Conservation (phyloP, 2,888 invertebrate genomes). For the Zaprionus obscuricornis region DNA sequence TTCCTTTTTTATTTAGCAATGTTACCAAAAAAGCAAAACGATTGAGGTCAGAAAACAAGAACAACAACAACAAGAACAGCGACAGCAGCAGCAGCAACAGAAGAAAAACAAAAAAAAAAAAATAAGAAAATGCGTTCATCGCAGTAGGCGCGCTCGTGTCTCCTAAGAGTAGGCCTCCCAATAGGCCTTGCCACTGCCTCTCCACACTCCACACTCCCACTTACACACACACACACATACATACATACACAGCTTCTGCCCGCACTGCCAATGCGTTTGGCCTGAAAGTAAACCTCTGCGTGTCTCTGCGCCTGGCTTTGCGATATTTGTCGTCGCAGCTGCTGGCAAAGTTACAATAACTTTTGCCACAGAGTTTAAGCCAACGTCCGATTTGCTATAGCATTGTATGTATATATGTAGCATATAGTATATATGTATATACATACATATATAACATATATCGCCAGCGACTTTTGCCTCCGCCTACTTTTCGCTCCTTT, state of each 20-base stretch:
- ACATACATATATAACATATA: no score
- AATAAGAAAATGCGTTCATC: constrained; percentile 59
- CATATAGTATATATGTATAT: no score
- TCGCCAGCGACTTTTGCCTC: no score
- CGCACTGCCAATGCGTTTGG: no score
- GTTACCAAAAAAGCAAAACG: constrained; percentile 14
- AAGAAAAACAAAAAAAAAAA: constrained; percentile 3
- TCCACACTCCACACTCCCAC: neutral
- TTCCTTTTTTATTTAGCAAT: constrained; percentile 11
- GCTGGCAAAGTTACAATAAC: constrained; percentile 70
- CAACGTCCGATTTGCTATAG: no score
- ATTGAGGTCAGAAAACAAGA: constrained; percentile 70
- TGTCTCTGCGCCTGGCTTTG: neutral
- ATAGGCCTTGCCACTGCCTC: neutral
- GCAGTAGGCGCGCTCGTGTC: constrained; percentile 66
- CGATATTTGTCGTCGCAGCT: constrained; percentile 31
- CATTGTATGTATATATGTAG: no score
- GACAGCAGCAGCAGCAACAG: no score
- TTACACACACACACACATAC: constrained; percentile 2
- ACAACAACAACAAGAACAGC: no score
- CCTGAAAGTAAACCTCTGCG: no score
- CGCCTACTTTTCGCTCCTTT: no score
- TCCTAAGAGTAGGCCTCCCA: constrained; percentile 16
- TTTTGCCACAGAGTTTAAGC: constrained; percentile 73
- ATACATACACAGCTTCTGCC: no score